These are phyloP conservation scores for Tympanoctomys barrerae DNA, from an alignment of 2,797 vertebrate genomes.

Conservation along the genomic window DNA sequence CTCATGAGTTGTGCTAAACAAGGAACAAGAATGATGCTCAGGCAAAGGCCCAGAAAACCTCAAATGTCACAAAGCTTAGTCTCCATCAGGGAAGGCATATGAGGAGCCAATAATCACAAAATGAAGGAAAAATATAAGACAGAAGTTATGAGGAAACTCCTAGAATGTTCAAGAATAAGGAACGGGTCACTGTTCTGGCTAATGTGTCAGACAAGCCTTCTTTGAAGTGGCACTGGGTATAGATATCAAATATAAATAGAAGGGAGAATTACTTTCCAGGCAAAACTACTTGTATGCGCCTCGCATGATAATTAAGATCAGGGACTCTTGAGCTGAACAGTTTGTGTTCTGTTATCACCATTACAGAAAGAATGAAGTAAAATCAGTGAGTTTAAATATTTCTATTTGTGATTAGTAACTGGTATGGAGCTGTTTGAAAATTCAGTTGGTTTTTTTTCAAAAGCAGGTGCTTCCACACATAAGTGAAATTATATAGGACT, in stretches of 20 bases:
- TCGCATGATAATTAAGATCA: neutral
- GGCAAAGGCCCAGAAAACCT: neutral
- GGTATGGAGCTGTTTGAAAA: neutral
- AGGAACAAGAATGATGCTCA: neutral
- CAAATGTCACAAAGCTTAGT: neutral
- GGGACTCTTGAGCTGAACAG: neutral
- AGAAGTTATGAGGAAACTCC: neutral
- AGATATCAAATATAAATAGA: neutral
- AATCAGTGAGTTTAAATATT: neutral
- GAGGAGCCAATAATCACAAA: neutral
- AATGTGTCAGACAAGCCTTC: neutral
- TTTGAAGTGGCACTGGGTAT: neutral
- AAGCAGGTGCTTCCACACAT: neutral
- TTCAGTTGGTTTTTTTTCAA: neutral
- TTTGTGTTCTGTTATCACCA: neutral
- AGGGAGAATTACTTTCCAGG: neutral
- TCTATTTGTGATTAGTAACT: neutral
- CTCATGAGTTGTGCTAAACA: neutral
- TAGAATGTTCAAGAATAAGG: neutral
- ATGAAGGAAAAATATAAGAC: neutral
- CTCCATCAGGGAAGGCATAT: neutral
- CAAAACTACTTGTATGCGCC: neutral
- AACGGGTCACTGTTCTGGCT: accelerated
- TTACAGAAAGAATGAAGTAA: neutral
- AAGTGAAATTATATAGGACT: neutral